Conservation (phyloP, 2,113 vertebrate genomes). For the Columbina picui region DNA sequence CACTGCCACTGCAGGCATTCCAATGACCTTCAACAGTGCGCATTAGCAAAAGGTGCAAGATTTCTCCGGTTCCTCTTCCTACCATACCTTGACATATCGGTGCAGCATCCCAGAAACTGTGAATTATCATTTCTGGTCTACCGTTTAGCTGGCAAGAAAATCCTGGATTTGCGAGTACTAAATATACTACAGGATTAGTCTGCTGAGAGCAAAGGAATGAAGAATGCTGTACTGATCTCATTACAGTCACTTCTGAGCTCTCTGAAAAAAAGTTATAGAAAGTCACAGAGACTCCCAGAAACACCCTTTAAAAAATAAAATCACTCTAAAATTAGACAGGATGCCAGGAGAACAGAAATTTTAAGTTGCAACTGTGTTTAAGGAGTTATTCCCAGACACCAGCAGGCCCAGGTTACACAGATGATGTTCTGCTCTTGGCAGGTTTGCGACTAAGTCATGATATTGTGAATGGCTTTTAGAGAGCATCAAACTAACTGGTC, state of each 20-base stretch:
- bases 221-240: not conserved
- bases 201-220: not conserved
- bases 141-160: not conserved
- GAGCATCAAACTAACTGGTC: not conserved
- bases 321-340: not conserved
- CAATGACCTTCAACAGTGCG: not conserved
- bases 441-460: not conserved
- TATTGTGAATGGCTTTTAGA: not conserved
- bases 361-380: not conserved
- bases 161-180: not conserved
- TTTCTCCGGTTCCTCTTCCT: not conserved
- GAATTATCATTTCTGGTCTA: not conserved
- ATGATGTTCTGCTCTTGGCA: not conserved
- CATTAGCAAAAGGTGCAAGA: not conserved
- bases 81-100: not conserved
- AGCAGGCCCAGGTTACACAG: not conserved
- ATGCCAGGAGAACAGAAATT: not conserved
- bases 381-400: not conserved
- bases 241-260: not conserved
- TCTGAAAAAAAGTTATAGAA: not conserved
- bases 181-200: slow-evolving; percentile 10
- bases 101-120: not conserved
- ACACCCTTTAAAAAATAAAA: not conserved
- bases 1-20: not conserved
- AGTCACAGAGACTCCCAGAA: not conserved